Evolutionary conservation across 1,140 invertebrate species (phyloP), one percentile per base, ranked within the genome.

Genomic region (Cotesia typhae): DNA sequence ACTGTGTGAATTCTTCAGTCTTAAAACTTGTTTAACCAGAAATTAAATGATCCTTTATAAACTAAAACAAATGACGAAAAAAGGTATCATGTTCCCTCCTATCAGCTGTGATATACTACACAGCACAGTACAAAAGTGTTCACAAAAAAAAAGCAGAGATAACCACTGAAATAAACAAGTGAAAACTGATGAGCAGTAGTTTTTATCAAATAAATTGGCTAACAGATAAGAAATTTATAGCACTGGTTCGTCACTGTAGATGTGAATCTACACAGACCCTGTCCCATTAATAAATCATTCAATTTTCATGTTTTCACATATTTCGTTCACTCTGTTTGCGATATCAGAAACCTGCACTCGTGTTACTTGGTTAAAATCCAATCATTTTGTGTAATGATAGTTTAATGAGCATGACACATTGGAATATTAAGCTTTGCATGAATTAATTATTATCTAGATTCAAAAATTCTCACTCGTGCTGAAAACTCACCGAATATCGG

Each of bases 371-470:
- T 67, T 0, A 10, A 55, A 73, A 73, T 73, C 71, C 71, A 66
- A 73, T 73, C 68, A 73, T 73, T 66, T 28, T 37, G 12, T 64
- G 69, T 69, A 57, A 52, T 37, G 57, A 64, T 69, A 65, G 69
- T 65, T 59, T 14, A 57, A 36, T 60, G 64, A 70, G 72, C 53
- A 52, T 52, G 41, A n/a, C 20, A 65, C 17, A 38, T 17, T 14
- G n/a, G 6, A 4, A 38, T 52, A 64, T 63, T 51, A 17, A n/a
- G 52, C 60, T 38, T 71, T 71, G 28, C 20, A 60, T 76, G 74
- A 79, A 79, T 77, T 73, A 72, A 71, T 75, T 67, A 77, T 77
- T 66, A 71, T 38, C 52, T 73, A 14, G 4, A n/a, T n/a, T 55
- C 6, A n/a, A 55, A 55, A 55, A n/a, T 55, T 1, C 5, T 14